phyloP scores from a whole-genome alignment of 2,113 vertebrate species.

The Crotalus viridis region DNA sequence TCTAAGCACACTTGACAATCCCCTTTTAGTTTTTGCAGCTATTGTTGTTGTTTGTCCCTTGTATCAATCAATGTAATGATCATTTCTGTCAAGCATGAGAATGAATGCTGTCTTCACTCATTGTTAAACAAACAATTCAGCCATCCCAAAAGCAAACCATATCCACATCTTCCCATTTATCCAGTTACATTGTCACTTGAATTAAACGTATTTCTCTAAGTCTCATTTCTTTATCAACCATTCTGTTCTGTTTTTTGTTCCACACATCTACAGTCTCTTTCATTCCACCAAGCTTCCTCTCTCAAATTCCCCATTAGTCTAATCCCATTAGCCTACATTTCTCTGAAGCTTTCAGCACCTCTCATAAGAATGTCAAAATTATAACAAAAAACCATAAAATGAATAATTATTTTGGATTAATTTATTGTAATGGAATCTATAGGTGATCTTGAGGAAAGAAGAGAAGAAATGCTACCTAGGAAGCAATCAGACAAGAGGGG shows the following conservation, averaged over 20 bases:
- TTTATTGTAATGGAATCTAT: neutral
- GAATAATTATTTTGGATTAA: neutral
- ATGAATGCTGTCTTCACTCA: neutral
- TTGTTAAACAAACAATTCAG: neutral
- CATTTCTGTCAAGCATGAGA: neutral
- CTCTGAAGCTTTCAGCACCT: neutral
- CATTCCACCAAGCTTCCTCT: neutral
- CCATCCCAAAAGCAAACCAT: neutral
- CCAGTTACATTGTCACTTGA: neutral
- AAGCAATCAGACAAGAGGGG: no score
- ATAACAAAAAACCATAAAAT: neutral
- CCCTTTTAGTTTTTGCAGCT: neutral
- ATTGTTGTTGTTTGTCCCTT: neutral
- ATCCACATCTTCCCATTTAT: neutral
- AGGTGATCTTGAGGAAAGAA: no score
- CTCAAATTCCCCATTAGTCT: neutral
- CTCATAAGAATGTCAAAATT: neutral
- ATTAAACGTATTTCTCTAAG: neutral
- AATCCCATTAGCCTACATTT: neutral
- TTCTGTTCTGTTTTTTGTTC: neutral
- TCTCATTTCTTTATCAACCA: neutral
- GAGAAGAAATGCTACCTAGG: no score
- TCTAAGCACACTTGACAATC: neutral
- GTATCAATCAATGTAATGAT: neutral
- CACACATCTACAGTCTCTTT: neutral